Evolutionary conservation across 2,113 vertebrate genomes (phyloP).

Genomic region (Anguilla japonica): DNA sequence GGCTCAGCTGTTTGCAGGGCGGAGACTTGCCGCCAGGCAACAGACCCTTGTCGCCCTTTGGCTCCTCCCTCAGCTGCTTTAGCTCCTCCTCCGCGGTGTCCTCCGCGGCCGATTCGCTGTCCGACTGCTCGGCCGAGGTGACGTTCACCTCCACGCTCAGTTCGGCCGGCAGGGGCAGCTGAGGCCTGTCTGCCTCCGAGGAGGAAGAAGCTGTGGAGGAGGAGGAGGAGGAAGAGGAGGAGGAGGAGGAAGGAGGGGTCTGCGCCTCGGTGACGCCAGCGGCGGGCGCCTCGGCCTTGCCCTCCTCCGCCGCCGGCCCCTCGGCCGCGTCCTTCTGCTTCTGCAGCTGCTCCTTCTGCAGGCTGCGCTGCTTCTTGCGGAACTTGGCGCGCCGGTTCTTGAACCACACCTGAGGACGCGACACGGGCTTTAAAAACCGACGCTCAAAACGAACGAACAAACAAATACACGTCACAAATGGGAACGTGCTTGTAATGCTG

Average conservation of each 20-base stretch:
- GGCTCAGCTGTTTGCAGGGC: conserved; percentile 84
- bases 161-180: conserved; percentile 68
- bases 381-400: conserved; percentile 98
- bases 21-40: conserved; percentile 71
- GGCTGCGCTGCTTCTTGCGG: conserved; percentile 96
- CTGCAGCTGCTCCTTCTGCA: conserved; percentile 98
- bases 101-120: conserved; percentile 86
- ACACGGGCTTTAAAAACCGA: neutral
- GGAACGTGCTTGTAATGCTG: neutral
- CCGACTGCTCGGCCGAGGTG: conserved; percentile 90
- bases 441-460: neutral
- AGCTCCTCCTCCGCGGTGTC: conserved; percentile 86
- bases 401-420: conserved; percentile 88
- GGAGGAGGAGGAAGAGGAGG: conserved; percentile 63
- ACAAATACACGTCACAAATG: neutral
- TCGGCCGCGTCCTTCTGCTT: conserved; percentile 89
- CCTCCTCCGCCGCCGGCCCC: conserved; percentile 72
- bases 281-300: conserved; percentile 61
- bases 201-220: conserved; percentile 63
- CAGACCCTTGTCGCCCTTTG: conserved; percentile 63
- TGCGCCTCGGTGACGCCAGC: conserved; percentile 58
- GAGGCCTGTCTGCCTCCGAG: conserved; percentile 68
- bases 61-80: conserved; percentile 74
- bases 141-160: conserved; percentile 83
- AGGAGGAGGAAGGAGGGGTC: conserved; percentile 61